Evolutionary conservation across 2,113 vertebrate genomes (phyloP).

Genomic region (Oplegnathus fasciatus): DNA sequence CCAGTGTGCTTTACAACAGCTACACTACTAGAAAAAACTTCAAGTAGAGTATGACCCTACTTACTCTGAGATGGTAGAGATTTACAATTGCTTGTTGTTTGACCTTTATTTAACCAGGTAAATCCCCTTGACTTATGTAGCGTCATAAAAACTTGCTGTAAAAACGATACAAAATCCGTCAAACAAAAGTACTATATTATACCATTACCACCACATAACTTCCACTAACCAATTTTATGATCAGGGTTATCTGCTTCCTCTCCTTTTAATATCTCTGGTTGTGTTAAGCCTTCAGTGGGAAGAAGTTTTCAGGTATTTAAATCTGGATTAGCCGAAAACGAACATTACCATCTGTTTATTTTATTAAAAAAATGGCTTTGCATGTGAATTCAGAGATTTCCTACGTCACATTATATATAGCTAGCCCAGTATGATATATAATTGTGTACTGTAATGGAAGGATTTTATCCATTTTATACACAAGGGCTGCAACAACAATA

Average conservation of each 20-base stretch:
- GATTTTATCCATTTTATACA: not conserved
- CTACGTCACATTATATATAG: too few relatives aligned
- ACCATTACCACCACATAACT: too few relatives aligned
- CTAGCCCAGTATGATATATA: not conserved
- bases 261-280: not conserved
- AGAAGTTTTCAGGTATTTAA: not conserved
- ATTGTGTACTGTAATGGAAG: not conserved
- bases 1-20: not conserved
- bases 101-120: not conserved
- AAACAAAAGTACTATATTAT: too few relatives aligned
- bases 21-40: not conserved
- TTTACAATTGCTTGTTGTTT: not conserved
- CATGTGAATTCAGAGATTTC: not conserved
- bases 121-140: not conserved
- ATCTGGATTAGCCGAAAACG: not conserved
- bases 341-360: not conserved
- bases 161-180: not conserved
- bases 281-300: not conserved
- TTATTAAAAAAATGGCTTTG: not conserved
- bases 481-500: not conserved
- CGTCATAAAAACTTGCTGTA: not conserved
- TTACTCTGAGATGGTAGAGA: not conserved
- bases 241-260: not conserved
- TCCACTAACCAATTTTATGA: not conserved
- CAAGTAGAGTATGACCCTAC: not conserved